These are phyloP conservation scores for Scolopax bukidnonensis DNA, from an alignment of 2,797 vertebrate genomes.

Conservation along the genomic window DNA sequence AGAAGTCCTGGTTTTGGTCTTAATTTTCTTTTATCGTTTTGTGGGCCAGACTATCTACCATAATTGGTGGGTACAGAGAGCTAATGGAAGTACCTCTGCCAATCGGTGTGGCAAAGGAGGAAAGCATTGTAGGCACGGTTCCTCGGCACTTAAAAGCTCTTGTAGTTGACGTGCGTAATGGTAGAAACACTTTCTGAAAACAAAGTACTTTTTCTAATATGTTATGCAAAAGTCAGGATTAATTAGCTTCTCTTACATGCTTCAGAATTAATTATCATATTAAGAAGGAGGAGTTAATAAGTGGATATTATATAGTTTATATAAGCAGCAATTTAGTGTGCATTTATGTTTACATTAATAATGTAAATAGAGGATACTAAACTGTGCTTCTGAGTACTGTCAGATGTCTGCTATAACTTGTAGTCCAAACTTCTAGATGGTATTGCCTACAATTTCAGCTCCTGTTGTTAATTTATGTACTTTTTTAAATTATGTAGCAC, in stretches of 20 bases:
- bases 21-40: not conserved
- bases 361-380: conserved; percentile 26
- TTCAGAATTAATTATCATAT: conserved; percentile 49
- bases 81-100: not conserved
- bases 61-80: not conserved
- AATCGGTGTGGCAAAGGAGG: not conserved
- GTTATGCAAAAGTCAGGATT: conserved; percentile 34
- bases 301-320: conserved; percentile 33
- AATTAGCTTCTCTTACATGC: conserved; percentile 38
- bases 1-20: not conserved
- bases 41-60: not conserved
- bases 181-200: conserved; percentile 22
- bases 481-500: not conserved
- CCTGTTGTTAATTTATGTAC: not conserved
- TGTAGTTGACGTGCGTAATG: not conserved
- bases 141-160: not conserved
- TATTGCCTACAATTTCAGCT: not conserved
- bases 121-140: not conserved
- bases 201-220: conserved; percentile 25
- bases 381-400: not conserved
- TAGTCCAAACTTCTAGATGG: not conserved
- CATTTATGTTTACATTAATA: conserved; percentile 37
- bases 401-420: not conserved
- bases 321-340: conserved; percentile 48
- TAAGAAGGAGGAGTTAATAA: conserved; percentile 31